Evolutionary conservation across 92 coral and sea anemone genomes (phyloP).

Genomic region (Zoanthus solanderi): DNA sequence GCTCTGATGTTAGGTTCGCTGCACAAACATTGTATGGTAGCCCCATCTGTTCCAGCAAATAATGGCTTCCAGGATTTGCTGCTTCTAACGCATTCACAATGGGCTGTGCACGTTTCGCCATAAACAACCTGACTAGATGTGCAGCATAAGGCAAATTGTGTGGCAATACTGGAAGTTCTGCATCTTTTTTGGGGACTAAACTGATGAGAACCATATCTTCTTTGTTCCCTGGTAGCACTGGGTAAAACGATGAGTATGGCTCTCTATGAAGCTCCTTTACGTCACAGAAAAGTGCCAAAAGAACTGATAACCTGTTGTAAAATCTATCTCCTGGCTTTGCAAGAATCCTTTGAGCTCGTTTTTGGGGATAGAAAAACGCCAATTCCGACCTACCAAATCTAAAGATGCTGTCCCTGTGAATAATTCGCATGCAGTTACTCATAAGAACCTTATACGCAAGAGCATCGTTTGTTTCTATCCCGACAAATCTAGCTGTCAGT

Average conservation of each 20-base stretch:
- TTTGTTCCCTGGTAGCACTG: conserved; percentile 68
- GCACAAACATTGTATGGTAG: conserved; percentile 68
- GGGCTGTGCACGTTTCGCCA: conserved; percentile 83
- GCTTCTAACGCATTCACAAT: conserved; percentile 80
- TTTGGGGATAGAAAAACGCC: conserved; percentile 81
- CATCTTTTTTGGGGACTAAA: conserved; percentile 76
- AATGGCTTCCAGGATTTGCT: conserved; percentile 88
- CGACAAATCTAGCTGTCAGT: conserved; percentile 87
- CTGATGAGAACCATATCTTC: conserved; percentile 78
- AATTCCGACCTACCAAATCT: conserved; percentile 89
- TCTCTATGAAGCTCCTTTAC: conserved; percentile 76
- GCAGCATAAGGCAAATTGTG: conserved; percentile 63
- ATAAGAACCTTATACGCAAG: conserved; percentile 76
- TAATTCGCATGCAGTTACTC: conserved; percentile 77
- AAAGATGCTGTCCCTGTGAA: conserved; percentile 81
- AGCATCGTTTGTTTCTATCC: conserved; percentile 78
- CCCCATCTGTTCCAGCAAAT: conserved; percentile 68
- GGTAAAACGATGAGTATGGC: conserved; percentile 82
- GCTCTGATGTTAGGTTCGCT: conserved; percentile 71
- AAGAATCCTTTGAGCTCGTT: conserved; percentile 82
- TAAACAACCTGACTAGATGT: conserved; percentile 82
- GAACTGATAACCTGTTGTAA: conserved; percentile 87
- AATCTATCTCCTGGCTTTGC: conserved; percentile 87
- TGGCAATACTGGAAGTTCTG: conserved; percentile 46
- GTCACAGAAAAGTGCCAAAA: conserved; percentile 85